These are phyloP conservation scores for Thunnus thynnus DNA, from an alignment of 2,113 vertebrate species.

Conservation along the genomic window DNA sequence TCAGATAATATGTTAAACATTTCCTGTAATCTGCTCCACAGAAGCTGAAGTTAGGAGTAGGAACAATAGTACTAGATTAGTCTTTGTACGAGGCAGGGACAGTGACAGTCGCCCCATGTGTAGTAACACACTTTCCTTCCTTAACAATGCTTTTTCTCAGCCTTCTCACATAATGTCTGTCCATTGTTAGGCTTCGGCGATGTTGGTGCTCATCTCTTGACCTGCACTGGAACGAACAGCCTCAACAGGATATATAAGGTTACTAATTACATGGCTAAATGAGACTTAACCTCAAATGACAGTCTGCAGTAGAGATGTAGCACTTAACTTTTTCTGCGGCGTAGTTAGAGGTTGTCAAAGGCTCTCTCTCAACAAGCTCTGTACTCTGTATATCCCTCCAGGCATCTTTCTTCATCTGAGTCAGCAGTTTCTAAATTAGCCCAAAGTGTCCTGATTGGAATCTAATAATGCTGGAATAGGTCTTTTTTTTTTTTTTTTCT, in stretches of 20 bases:
- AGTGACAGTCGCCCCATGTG: conserved; percentile 30
- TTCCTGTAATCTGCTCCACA: conserved; percentile 22
- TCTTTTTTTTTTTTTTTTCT: conserved; percentile 11
- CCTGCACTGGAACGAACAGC: not conserved
- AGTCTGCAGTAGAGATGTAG: conserved; percentile 4
- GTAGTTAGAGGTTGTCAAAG: conserved; percentile 22
- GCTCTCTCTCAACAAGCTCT: conserved; percentile 6
- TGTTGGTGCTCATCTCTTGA: conserved; percentile 9
- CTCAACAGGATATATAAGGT: not conserved
- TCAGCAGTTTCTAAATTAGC: conserved; percentile 67
- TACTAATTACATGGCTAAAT: not conserved
- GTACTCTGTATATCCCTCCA: conserved; percentile 33
- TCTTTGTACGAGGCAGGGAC: conserved; percentile 33
- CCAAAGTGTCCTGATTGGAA: conserved; percentile 55
- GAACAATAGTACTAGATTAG: conserved; percentile 24
- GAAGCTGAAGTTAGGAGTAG: conserved; percentile 3
- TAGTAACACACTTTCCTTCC: not conserved
- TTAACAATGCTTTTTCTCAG: conserved; percentile 45
- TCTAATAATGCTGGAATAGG: conserved; percentile 56
- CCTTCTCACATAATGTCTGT: conserved; percentile 25
- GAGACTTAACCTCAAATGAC: not conserved
- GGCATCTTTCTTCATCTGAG: conserved; percentile 54
- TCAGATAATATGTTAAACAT: conserved; percentile 36
- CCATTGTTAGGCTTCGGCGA: conserved; percentile 8
- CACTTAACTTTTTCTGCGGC: conserved; percentile 16